Percentiles rank a stretch among this genome's conserved stretches.
Evolutionary conservation across 2,888 invertebrate species (phyloP).

Genomic region (Leptopilina drosophilae): DNA sequence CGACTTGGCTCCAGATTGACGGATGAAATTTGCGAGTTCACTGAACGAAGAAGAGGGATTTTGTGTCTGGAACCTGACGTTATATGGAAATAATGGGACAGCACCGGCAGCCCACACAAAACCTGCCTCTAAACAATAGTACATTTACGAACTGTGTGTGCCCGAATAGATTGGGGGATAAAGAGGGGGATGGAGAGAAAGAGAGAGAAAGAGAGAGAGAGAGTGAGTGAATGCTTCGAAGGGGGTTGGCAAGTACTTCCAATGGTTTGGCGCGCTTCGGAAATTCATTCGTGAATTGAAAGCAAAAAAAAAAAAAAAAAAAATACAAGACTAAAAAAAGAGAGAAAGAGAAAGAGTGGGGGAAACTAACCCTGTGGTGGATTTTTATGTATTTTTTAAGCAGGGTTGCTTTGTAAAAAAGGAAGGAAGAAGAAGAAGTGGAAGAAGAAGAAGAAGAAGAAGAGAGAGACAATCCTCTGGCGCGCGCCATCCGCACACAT

Average conservation of each 20-base stretch:
- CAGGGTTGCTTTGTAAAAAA: background rate
- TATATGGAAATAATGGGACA: constrained; percentile 31
- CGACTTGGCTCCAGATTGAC: constrained; percentile 11
- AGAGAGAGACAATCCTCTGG: constrained; percentile 45
- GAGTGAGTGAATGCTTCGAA: background rate
- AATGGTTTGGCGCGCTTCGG: constrained; percentile 21
- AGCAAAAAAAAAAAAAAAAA: too few species aligned
- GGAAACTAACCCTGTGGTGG: background rate
- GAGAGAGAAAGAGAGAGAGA: background rate
- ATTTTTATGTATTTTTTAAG: background rate
- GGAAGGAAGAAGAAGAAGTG: background rate
- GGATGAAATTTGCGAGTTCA: constrained; percentile 6
- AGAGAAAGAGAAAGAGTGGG: background rate
- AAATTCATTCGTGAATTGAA: constrained; percentile 28
- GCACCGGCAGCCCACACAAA: constrained; percentile 27
- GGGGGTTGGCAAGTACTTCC: background rate
- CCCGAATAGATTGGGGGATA: background rate
- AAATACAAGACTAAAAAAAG: background rate
- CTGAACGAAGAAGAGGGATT: constrained; percentile 31
- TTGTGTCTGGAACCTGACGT: constrained; percentile 36
- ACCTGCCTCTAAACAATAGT: constrained; percentile 33
- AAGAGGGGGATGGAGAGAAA: background rate
- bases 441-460: too few species aligned
- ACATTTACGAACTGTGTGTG: too few species aligned
- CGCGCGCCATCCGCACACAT: constrained; percentile 52